Evolutionary conservation across 2,113 vertebrate species (phyloP).

Genomic region (Passer montanus): DNA sequence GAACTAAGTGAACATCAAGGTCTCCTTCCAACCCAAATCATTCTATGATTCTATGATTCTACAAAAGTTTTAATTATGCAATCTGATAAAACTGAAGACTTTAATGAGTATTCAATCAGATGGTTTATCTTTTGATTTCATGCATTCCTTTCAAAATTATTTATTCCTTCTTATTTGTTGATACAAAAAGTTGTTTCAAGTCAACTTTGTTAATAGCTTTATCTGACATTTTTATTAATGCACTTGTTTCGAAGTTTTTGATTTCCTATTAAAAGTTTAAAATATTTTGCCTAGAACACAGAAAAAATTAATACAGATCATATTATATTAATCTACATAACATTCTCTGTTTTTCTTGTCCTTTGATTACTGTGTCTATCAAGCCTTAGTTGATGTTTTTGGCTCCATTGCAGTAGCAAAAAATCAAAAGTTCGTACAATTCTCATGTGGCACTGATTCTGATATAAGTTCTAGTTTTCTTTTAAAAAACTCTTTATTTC

Average conservation of each 20-base stretch:
- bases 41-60: not conserved
- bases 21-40: not conserved
- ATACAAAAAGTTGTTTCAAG: not conserved
- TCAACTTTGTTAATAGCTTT: not conserved
- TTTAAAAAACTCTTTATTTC: not conserved
- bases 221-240: not conserved
- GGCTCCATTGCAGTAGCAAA: not conserved
- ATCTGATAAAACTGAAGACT: not conserved
- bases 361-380: not conserved
- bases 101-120: not conserved
- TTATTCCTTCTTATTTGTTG: not conserved
- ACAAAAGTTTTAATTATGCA: not conserved
- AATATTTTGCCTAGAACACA: not conserved
- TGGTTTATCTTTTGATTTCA: rapidly evolving
- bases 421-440: not conserved
- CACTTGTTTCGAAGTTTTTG: not conserved
- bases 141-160: not conserved
- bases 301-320: not conserved
- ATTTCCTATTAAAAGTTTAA: not conserved
- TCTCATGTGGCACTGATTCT: not conserved
- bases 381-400: not conserved
- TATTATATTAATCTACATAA: not conserved
- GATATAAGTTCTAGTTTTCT: not conserved
- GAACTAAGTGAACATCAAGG: not conserved
- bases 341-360: not conserved